These are phyloP conservation scores for Caretta caretta DNA, from an alignment of 2,113 vertebrate species.

Conservation along the genomic window DNA sequence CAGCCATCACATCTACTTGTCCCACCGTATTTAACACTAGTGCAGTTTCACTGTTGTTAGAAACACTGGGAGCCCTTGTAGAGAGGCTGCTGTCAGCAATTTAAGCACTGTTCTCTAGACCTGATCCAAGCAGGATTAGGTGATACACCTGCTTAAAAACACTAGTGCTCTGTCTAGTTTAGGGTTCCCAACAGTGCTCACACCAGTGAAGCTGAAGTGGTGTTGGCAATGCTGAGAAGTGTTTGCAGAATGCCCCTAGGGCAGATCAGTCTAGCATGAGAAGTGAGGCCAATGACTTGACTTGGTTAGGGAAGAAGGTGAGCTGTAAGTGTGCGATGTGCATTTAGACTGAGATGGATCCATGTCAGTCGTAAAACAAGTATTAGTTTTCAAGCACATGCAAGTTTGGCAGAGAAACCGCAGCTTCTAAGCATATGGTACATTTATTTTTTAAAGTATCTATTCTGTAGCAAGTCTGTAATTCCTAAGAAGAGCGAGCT, in stretches of 20 bases:
- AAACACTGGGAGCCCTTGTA: background rate
- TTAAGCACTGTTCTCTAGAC: background rate
- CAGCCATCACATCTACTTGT: background rate
- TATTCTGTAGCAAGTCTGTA: background rate
- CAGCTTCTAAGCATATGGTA: background rate
- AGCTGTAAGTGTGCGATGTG: background rate
- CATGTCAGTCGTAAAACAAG: background rate
- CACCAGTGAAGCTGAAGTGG: too few relatives aligned
- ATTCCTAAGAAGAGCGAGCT: background rate
- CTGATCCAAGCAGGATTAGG: background rate
- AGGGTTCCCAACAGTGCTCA: background rate
- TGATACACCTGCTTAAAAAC: background rate
- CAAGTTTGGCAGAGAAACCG: background rate
- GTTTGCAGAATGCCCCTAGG: background rate
- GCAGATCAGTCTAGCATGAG: background rate
- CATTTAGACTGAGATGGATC: background rate
- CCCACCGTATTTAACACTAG: background rate
- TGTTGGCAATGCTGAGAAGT: background rate
- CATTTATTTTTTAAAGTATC: background rate
- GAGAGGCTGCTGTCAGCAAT: background rate
- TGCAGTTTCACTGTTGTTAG: background rate
- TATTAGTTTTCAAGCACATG: background rate
- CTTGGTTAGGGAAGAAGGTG: background rate
- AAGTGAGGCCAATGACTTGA: background rate
- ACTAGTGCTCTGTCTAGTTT: background rate